Base-by-base conservation (phyloP, 2,797 vertebrate species). In the Dryobates pubescens region DNA sequence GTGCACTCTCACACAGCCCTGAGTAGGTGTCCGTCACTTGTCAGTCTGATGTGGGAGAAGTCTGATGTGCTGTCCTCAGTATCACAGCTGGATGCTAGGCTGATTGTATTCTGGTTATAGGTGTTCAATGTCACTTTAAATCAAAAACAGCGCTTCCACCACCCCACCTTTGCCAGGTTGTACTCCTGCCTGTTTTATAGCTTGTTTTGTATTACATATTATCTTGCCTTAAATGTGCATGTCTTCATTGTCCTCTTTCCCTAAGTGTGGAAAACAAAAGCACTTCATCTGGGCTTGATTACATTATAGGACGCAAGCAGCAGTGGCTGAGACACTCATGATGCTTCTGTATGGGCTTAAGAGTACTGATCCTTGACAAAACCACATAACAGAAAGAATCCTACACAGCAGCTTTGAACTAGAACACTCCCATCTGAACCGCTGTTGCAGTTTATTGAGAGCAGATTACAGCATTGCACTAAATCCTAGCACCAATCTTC, bases 381-480 rank as follows among this genome's bases (percentile, higher is more conserved):
- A 32, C 24, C 36, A 13, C 3, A 3, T 3, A 64, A 45, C 23
- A 41, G 47, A n/a, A 67, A 58, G 17, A 14, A 19, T 49, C 26
- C 47, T 54, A 23, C 3, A 0, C 18, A 30, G 57, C 67, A 78
- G 57, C 29, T 22, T 82, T n/a, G 41, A 20, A 18, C 32, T 30
- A 18, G 19, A 17, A 45, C 17, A 3, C 13, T 67, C 43, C 18
- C 56, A 69, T 29, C 36, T 56, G 16, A 80, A 56, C 38, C 71
- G 27, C 53, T 54, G 53, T 54, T 29, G 27, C 53, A 54, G 41
- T 36, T 75, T 63, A 3, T 14, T 17, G 15, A 34, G 45, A 58
- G 30, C 2, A 12, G 13, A 8, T 57, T 53, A 51, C 5, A 27
- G 29, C 3, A 0, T 11, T 58, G 29, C 2, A 2, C 47, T 68